Base-by-base conservation (phyloP, 2,797 vertebrate genomes). In the Myripristis murdjan region DNA sequence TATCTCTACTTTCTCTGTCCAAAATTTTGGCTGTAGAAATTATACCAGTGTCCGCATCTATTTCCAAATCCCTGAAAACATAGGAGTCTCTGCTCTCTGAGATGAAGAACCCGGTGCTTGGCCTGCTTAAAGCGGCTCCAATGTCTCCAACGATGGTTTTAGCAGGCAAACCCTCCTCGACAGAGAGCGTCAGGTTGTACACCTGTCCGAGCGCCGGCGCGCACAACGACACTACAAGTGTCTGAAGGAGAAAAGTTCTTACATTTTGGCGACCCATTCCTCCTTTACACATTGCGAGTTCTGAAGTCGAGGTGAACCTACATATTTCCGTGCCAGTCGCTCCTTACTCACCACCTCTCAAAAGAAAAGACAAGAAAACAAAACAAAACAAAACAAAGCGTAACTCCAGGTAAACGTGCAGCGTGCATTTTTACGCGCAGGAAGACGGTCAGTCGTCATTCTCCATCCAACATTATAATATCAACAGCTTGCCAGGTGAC, bases 61-160 rank as follows among this genome's bases (percentile, higher is more conserved):
- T 94, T 44, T 97, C 95, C 87, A 98, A 87, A 73, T 97, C 97
- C n/a, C 92, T 92, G 77, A 97, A 93, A 71, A 99, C 91, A 2
- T 95, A 92, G 0, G 97, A 98, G 68, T 98, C 97, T 15, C 92
- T 93, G 66, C 95, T 95, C 78, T 98, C 97, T 0, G 97, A 98
- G 70, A 98, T 94, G 72, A 99, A 95, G 74, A 98, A 99, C 0
- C 97, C 97, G 0, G 92, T 94, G 26, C 76, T 90, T 0, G 90
- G 92, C 9, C 82, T 63, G 1, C 92, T 93, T 20, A 98, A 73
- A 4, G 88, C 95, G 0, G 95, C 95, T 12, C 94, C 92, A 46
- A 98, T 92, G 64, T 97, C 96, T 1, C 97, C 97, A 0, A 98
- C 96, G 20, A 96, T 90, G 6, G 97, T 98, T 60, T 85, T 91